Evolutionary conservation across 2,888 invertebrate genomes (phyloP).

Genomic region (Rhorus exstirpatorius): DNA sequence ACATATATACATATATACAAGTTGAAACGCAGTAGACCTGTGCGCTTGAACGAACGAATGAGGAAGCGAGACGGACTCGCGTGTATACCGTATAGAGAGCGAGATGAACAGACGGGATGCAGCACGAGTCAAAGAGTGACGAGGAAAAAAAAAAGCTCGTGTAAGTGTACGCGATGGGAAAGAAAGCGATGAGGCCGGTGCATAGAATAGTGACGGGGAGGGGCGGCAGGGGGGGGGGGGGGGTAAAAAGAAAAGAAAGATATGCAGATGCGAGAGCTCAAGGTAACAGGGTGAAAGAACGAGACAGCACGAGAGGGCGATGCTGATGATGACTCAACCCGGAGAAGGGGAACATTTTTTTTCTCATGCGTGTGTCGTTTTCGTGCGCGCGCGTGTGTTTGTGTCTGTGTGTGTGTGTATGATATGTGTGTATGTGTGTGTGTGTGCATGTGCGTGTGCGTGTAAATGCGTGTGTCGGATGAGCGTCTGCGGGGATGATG

Average conservation of each 20-base stretch:
- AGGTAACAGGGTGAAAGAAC: constrained; percentile 61
- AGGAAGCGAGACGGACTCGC: constrained; percentile 58
- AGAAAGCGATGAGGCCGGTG: constrained; percentile 59
- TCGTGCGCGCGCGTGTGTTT: no score
- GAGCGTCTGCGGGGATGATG: constrained; percentile 26
- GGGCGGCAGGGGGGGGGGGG: background rate
- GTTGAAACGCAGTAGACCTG: constrained; percentile 75
- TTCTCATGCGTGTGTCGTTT: constrained; percentile 22
- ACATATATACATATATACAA: constrained; percentile 31
- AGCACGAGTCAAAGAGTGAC: constrained; percentile 66
- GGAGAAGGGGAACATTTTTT: constrained; percentile 53
- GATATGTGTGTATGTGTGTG: constrained; percentile 19
- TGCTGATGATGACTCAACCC: constrained; percentile 71
- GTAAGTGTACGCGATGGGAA: constrained; percentile 36
- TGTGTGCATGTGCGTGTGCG: constrained; percentile 18
- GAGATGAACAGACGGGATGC: constrained; percentile 69
- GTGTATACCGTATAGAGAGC: constrained; percentile 46
- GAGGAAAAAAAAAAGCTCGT: constrained; percentile 63
- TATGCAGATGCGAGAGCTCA: constrained; percentile 58
- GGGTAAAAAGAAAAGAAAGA: constrained; percentile 32
- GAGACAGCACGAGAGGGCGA: constrained; percentile 49
- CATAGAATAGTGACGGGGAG: constrained; percentile 24
- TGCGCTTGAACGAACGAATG: constrained; percentile 73
- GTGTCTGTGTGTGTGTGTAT: constrained; percentile 31
- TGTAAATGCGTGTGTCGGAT: constrained; percentile 36